Evolutionary conservation across 2,113 vertebrate species (phyloP), one percentile per base, ranked within the genome.

Genomic region (Hoplias malabaricus): DNA sequence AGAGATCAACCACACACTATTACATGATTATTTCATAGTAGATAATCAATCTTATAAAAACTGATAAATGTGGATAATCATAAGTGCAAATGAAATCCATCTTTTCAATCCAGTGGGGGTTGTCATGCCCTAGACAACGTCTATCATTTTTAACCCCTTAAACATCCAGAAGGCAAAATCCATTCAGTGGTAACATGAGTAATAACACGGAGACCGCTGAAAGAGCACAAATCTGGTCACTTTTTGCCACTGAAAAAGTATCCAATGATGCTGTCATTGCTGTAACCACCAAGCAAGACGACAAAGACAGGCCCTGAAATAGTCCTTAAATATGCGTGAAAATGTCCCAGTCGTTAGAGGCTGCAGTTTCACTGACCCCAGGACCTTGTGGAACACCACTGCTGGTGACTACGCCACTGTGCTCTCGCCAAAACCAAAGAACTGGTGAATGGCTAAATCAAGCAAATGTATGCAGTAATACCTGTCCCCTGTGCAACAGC

Each of bases 331-430:
- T n/a, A n/a, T 70, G 34, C 53, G 83, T 75, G n/a, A 38, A 74
- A n/a, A 31, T 68, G 36, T 75, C 68, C 80, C 36, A 40, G 74
- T 73, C 81, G 53, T 77, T 71, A 81, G 54, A 73, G 82, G 81
- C 84, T 78, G 80, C 81, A 29, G 4, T 23, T 53, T 72, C 59
- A 72, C n/a, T 50, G 73, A 80, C 73, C 82, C 78, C 50, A 71
- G 31, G 36, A 74, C 66, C 69, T 38, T 75, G 34, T 79, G 72
- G 25, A 84, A 84, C 77, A 80, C 54, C 86, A 80, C 83, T 87
- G 88, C 87, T 89, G 88, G 86, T 88, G 84, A 86, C 78, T 78
- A 19, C 48, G 46, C n/a, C 56, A 74, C 79, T 80, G 71, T 75
- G 71, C 74, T 78, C 65, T 79, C 73, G 69, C 74, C 70, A 62